Conservation (phyloP, 1,140 invertebrate species). For the Conus ventricosus region DNA sequence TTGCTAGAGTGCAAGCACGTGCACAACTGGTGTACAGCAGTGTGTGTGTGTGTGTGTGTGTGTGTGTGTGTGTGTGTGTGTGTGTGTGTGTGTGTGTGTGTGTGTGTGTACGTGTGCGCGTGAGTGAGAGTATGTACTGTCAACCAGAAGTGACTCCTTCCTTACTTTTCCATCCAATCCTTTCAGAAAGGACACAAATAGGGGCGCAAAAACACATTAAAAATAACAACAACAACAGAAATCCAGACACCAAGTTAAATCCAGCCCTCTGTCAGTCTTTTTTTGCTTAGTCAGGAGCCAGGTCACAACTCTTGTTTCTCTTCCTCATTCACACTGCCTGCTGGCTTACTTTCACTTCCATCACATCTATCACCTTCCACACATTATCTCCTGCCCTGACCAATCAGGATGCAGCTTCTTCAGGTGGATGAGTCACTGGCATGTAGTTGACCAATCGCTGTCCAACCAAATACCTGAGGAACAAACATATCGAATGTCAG, state of each 20-base stretch:
- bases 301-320: not conserved
- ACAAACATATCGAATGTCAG: slow-evolving; percentile 42
- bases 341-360: not conserved
- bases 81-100: not conserved
- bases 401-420: slow-evolving; percentile 37
- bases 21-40: not conserved
- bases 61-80: not conserved
- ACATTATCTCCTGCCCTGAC: not conserved
- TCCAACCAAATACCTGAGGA: slow-evolving; percentile 87
- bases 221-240: too few species aligned
- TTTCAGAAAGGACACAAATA: too few species aligned
- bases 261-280: too few species aligned
- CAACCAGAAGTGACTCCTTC: too few species aligned
- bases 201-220: too few species aligned
- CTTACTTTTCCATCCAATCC: too few species aligned
- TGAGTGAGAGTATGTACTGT: not conserved
- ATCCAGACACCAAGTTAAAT: too few species aligned
- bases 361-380: not conserved
- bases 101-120: not conserved
- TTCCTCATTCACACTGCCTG: not conserved
- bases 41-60: not conserved
- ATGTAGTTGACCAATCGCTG: slow-evolving; percentile 94
- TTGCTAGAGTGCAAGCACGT: too few species aligned
- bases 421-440: slow-evolving; percentile 24
- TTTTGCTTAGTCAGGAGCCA: too few species aligned